Base-by-base conservation (phyloP, 2,888 invertebrate genomes). In the Sisyra nigra region DNA sequence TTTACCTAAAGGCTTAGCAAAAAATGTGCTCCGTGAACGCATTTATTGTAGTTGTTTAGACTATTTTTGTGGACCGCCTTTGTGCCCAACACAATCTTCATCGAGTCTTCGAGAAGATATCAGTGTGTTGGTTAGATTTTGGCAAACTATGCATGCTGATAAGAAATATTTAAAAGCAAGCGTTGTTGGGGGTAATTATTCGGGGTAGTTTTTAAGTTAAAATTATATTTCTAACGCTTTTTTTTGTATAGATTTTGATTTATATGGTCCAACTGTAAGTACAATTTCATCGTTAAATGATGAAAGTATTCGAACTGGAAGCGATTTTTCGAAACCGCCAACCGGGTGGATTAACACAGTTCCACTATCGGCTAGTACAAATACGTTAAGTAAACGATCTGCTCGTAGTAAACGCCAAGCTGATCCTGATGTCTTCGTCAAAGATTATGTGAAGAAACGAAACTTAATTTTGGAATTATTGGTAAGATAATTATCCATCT, bases 291-390 rank as follows among this genome's bases (percentile, higher is more conserved):
- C 52, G 10, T 55, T 55, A 47, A 59, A 53, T 43, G 63, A 60
- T 51, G 49, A 63, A 44, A 52, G 61, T 1, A 15, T 15, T 13
- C 66, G 66, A 38, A 66, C 69, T 18, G 60, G 72, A 48, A 68
- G 71, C 41, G 76, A 76, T 46, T 68, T 73, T 2, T 71, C 70
- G 33, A 71, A 71, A 38, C 67, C 72, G 0, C 72, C 75, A 15
- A 73, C 76, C 0, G 91, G 88, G 1, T 94, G 94, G 94, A 92
- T 93, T 49, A 94, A 91, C 57, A 93, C 93, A n/a, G 85, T 91
- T 52, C 77, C 79, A 0, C 68, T 83, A 38, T 82, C 82, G 14
- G 65, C 77, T 52, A 67, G 78, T 59, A 63, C 68, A 11, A 74
- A 75, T 13, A 81, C 80, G 1, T 56, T 79, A 15, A 74, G 76